These are phyloP conservation scores for Azorinus chamasolen DNA, from an alignment of 2,888 invertebrate genomes.

Conservation along the genomic window DNA sequence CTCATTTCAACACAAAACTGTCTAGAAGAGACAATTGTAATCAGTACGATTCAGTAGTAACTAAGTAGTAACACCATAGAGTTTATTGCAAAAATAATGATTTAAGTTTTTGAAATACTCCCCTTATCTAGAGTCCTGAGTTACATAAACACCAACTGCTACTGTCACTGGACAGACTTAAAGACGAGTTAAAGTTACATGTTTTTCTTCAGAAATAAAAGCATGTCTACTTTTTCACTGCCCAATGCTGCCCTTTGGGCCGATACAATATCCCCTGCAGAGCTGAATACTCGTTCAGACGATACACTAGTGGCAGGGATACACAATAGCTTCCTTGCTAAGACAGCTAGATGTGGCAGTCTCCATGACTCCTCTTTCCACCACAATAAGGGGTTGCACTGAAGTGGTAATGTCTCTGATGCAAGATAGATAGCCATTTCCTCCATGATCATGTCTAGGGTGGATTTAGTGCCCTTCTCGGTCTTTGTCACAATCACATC, in stretches of 20 bases:
- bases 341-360: slow-evolving; percentile 10
- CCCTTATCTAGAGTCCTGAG: no score
- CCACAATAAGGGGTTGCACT: slow-evolving; percentile 3
- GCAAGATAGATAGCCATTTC: slow-evolving; percentile 4
- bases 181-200: no score
- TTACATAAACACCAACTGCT: no score
- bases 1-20: no score
- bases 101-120: no score
- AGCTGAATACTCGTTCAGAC: slow-evolving; percentile 15
- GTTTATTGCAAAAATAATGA: no score
- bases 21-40: no score
- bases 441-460: slow-evolving; percentile 4
- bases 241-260: slow-evolving; percentile 13
- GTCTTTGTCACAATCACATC: slow-evolving; percentile 18
- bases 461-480: slow-evolving; percentile 5
- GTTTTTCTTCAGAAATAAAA: slow-evolving; percentile 84
- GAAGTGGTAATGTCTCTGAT: background rate
- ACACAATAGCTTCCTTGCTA: slow-evolving; percentile 15
- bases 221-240: slow-evolving; percentile 9
- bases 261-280: slow-evolving; percentile 13
- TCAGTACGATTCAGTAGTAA: no score
- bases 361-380: slow-evolving; percentile 14
- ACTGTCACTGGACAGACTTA: no score
- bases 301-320: slow-evolving; percentile 12
- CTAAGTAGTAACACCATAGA: no score